These are phyloP conservation scores for Ptychobarbus kaznakovi DNA, from an alignment of 2,797 vertebrate species.

Conservation along the genomic window DNA sequence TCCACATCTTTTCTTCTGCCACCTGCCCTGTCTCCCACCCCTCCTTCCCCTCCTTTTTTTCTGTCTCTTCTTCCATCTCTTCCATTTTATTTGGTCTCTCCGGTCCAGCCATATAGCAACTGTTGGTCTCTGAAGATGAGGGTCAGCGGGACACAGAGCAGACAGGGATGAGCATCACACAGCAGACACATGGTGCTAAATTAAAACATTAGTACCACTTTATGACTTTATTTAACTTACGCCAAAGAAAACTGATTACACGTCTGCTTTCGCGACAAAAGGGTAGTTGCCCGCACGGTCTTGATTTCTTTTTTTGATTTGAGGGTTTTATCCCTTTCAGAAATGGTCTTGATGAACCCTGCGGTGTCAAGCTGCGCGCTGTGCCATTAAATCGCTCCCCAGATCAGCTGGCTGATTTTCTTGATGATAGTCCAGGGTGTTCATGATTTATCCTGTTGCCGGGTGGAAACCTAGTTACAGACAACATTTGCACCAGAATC, in stretches of 20 bases:
- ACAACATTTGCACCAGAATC: slow-evolving; percentile 36
- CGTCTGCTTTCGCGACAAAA: slow-evolving; percentile 75
- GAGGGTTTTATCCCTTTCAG: slow-evolving; percentile 37
- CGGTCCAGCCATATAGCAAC: slow-evolving; percentile 64
- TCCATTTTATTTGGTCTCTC: slow-evolving; percentile 61
- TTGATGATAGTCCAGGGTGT: slow-evolving; percentile 40
- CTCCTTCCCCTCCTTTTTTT: slow-evolving; percentile 46
- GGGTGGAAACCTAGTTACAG: slow-evolving; percentile 30
- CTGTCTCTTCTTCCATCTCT: slow-evolving; percentile 37
- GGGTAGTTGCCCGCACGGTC: slow-evolving; percentile 71
- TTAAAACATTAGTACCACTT: slow-evolving; percentile 84
- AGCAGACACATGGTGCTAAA: slow-evolving; percentile 78
- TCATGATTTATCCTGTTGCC: slow-evolving; percentile 25
- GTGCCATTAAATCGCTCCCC: slow-evolving; percentile 39
- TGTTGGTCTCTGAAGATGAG: slow-evolving; percentile 68
- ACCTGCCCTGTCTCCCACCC: slow-evolving; percentile 50
- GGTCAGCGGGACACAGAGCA: slow-evolving; percentile 66
- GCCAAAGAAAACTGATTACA: slow-evolving; percentile 80
- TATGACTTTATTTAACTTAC: slow-evolving; percentile 81
- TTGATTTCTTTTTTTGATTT: slow-evolving; percentile 59
- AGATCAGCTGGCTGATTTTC: slow-evolving; percentile 30
- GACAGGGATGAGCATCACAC: slow-evolving; percentile 67
- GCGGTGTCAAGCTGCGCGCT: slow-evolving; percentile 33
- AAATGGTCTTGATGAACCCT: slow-evolving; percentile 55
- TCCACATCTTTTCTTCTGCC: slow-evolving; percentile 45